Evolutionary conservation across 2,797 vertebrate species (phyloP).

Genomic region (Steatocranus sp.): DNA sequence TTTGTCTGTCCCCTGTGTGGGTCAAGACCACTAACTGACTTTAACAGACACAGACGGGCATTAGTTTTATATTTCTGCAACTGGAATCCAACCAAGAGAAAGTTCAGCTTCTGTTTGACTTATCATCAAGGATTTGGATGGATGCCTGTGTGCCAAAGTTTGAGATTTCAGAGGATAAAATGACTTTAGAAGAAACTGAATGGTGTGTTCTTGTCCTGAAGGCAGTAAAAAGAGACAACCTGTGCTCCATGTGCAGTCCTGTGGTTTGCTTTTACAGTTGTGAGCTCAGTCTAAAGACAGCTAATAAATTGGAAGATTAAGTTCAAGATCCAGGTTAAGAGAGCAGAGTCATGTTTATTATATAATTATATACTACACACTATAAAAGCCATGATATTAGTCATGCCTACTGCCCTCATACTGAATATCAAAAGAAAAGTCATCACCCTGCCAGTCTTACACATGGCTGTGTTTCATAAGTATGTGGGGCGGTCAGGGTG

Average conservation of each 20-base stretch:
- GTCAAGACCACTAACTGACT: slow-evolving; percentile 13
- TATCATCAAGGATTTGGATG: background rate
- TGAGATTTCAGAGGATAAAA: background rate
- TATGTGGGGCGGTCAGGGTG: slow-evolving; percentile 43
- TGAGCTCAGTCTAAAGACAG: background rate
- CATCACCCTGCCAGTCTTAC: slow-evolving; percentile 42
- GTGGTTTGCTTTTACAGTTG: slow-evolving; percentile 4
- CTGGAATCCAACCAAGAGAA: slow-evolving; percentile 3
- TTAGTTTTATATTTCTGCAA: slow-evolving; percentile 22
- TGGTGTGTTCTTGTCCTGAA: background rate
- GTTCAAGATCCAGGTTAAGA: slow-evolving; percentile 49
- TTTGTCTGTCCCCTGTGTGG: background rate
- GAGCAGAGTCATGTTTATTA: slow-evolving; percentile 40
- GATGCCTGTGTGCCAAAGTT: background rate
- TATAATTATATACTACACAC: slow-evolving; percentile 29
- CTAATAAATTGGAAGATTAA: slow-evolving; percentile 49
- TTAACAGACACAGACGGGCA: slow-evolving; percentile 6
- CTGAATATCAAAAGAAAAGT: slow-evolving; percentile 42
- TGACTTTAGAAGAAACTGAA: background rate
- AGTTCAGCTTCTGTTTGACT: slow-evolving; percentile 26
- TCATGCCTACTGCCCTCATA: slow-evolving; percentile 13
- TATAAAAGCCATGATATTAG: slow-evolving; percentile 44
- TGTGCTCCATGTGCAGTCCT: background rate
- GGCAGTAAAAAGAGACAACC: background rate
- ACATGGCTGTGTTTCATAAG: slow-evolving; percentile 60